Evolutionary conservation across 2,113 vertebrate species (phyloP).

Genomic region (Cryptotis parvus): DNA sequence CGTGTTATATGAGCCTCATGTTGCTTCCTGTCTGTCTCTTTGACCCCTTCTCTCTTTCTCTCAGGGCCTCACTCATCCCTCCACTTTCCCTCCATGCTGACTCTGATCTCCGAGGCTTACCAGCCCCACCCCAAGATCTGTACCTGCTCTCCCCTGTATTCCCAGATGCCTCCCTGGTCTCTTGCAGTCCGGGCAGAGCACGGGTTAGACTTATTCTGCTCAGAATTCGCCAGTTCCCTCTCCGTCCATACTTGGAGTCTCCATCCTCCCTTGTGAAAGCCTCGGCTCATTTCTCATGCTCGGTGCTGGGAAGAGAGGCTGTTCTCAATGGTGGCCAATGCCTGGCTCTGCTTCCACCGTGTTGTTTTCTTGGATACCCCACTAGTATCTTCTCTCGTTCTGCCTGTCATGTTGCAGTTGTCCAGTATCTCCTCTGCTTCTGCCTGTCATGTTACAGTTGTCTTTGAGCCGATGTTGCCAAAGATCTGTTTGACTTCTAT

Average conservation of each 20-base stretch:
- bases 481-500: neutral
- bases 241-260: neutral
- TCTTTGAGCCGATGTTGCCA: neutral
- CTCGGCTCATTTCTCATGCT: neutral
- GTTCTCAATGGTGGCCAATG: neutral
- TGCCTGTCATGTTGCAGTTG: neutral
- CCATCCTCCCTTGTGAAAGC: neutral
- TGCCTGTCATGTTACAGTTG: neutral
- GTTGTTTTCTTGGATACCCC: neutral
- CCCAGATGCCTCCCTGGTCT: too few species aligned
- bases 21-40: too few species aligned
- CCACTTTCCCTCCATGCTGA: too few species aligned
- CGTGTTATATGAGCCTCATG: too few species aligned
- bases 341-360: neutral
- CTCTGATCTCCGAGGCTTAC: too few species aligned
- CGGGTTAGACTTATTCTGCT: neutral
- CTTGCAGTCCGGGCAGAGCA: neutral
- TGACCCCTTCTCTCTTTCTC: too few species aligned
- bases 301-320: neutral
- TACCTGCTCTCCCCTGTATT: too few species aligned
- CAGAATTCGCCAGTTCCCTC: neutral
- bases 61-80: too few species aligned
- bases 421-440: too few species aligned
- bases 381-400: neutral
- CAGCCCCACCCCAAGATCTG: too few species aligned